Percentiles rank a stretch among this genome's conserved stretches.
phyloP scores from a whole-genome alignment of 2,888 invertebrate species.

The Leptinotarsa peninsularis region DNA sequence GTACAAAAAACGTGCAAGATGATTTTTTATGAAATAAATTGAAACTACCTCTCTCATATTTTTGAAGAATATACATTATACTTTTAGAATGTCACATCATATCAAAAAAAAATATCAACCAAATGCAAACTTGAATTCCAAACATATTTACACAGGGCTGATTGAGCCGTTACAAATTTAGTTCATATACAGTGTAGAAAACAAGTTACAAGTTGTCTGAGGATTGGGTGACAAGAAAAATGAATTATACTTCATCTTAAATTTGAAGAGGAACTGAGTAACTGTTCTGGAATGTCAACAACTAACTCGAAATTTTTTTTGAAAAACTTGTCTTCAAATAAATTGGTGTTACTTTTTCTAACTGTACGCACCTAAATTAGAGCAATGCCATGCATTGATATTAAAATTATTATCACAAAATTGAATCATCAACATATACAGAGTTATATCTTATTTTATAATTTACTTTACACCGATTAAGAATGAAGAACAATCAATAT shows the following conservation, averaged over 20 bases:
- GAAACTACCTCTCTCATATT: background rate
- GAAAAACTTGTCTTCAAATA: background rate
- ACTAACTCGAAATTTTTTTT: background rate
- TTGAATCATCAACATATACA: constrained; percentile 39
- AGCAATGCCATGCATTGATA: constrained; percentile 19
- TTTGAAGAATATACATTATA: constrained; percentile 8
- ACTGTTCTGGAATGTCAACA: no score
- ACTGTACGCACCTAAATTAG: constrained; percentile 4
- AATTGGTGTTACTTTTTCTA: constrained; percentile 13
- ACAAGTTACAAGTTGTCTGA: background rate
- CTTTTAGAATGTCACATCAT: constrained; percentile 35
- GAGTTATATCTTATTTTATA: constrained; percentile 36
- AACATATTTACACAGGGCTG: background rate
- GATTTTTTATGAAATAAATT: background rate
- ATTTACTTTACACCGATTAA: constrained; percentile 27
- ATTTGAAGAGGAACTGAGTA: no score
- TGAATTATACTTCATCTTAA: no score
- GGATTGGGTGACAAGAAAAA: background rate
- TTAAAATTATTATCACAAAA: constrained; percentile 45
- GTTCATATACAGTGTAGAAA: background rate
- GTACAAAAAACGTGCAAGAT: constrained; percentile 6
- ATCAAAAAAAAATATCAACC: constrained; percentile 22
- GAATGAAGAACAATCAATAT: constrained; percentile 15
- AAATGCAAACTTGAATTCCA: background rate
- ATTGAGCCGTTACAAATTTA: background rate